These are phyloP conservation scores for Tachuris rubrigastra DNA, from an alignment of 2,113 vertebrate genomes.

Conservation along the genomic window DNA sequence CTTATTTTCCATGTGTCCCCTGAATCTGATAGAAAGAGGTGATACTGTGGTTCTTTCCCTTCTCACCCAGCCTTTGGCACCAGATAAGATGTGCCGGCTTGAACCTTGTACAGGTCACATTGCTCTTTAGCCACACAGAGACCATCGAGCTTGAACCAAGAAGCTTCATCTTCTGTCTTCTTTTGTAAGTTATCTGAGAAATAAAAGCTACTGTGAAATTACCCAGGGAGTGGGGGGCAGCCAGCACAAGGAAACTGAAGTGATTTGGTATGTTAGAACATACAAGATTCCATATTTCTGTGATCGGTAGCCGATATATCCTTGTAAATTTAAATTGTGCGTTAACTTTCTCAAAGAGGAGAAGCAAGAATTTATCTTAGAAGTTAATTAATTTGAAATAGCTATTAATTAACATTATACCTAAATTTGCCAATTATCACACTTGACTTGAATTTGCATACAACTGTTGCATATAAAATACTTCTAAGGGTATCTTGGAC, in stretches of 20 bases:
- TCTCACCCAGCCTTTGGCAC: neutral
- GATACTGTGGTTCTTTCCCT: neutral
- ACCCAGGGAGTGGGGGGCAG: neutral
- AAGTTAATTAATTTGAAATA: slow-evolving; percentile 45
- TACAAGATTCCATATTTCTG: neutral
- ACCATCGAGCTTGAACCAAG: neutral
- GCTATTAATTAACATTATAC: slow-evolving; percentile 43
- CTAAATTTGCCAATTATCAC: slow-evolving; percentile 36
- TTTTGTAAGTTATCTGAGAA: neutral
- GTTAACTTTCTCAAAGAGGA: slow-evolving; percentile 13
- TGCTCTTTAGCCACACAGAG: neutral
- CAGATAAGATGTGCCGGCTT: neutral
- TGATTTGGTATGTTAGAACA: neutral
- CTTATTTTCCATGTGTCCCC: neutral
- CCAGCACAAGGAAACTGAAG: neutral
- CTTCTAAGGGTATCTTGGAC: neutral
- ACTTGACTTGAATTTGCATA: slow-evolving; percentile 29
- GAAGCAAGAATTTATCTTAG: slow-evolving; percentile 1
- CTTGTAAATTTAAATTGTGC: slow-evolving; percentile 11
- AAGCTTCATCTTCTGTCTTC: neutral
- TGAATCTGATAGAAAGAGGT: neutral
- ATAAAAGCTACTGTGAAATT: neutral
- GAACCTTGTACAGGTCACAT: neutral
- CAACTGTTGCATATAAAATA: slow-evolving; percentile 17
- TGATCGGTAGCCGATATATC: neutral